phyloP scores from a whole-genome alignment of 2,888 invertebrate species.

The Euplagia quadripunctaria region DNA sequence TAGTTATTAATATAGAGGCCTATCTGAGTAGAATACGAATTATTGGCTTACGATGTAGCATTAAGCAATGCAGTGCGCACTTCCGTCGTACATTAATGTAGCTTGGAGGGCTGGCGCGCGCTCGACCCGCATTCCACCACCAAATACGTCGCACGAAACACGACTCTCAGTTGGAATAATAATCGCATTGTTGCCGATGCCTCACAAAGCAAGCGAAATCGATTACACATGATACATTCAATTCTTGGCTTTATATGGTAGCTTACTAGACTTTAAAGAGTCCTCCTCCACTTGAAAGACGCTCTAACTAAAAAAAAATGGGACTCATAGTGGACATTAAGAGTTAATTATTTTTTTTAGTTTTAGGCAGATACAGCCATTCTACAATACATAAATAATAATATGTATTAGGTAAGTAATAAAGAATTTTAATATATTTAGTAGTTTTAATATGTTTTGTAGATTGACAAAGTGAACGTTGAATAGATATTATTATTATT shows the following conservation, averaged over 20 bases:
- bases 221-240: constrained; percentile 49
- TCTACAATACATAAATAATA: not conserved
- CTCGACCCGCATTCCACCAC: constrained; percentile 76
- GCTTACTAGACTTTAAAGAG: not conserved
- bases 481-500: not conserved
- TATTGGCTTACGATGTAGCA: constrained; percentile 59
- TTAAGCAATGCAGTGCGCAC: constrained; percentile 61
- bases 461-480: not conserved
- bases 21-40: constrained; percentile 71
- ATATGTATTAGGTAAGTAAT: not conserved
- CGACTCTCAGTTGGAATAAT: constrained; percentile 72
- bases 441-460: no score
- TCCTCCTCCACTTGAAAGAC: no score
- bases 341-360: no score
- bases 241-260: constrained; percentile 25
- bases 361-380: not conserved
- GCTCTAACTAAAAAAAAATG: no score
- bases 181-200: constrained; percentile 68
- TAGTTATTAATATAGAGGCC: constrained; percentile 58
- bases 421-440: not conserved
- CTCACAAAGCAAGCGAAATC: constrained; percentile 58
- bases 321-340: no score
- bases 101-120: constrained; percentile 60
- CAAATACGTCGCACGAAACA: constrained; percentile 77
- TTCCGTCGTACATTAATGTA: constrained; percentile 64